Base-by-base conservation (phyloP, 2,888 invertebrate genomes). In the Diogma glabrata region DNA sequence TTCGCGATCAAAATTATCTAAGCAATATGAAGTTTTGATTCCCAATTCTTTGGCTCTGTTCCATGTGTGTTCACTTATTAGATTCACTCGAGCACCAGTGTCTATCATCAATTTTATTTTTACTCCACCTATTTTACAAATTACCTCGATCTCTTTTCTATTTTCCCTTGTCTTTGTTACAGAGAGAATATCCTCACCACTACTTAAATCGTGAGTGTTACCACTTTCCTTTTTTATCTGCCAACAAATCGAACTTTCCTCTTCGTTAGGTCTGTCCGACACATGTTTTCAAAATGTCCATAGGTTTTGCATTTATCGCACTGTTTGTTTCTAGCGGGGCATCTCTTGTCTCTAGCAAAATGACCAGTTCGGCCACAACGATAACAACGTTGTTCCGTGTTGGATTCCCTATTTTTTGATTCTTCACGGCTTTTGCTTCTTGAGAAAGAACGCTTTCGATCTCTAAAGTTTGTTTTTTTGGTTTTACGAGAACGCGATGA, bases 251-350 rank as follows among this genome's bases (percentile, higher is more conserved):
- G 33, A 14, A 33, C 33, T 33, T 33, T 33, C 14, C 10, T 14
- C 33, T 33, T 33, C 14, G 33, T n/a, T 14, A 33, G 12, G 14
- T 33, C 48, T 14, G 47, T 48, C n/a, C 50, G 49, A 22, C 52
- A 52, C 28, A 28, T 50, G 4, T 49, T 30, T 22, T 26, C 12
- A 17, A 45, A 49, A 38, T 52, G 52, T 30, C 49, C 46, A 22
- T 49, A 30, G 5, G 30, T 33, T 19, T 38, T 26, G 38, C 52
- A 52, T 19, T 50, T 52, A 23, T 26, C 36, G 52, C 52, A 52
- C 3, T 33, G 7, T 17, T 30, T 24, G 26, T 30, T 49, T 36
- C 28, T 50, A 28, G 50, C 52, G 33, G 52, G 52, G 17, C 52
- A 52, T n/a, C 22, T 47, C 17, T 30, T 38, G 23, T 46, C 23